phyloP scores from a whole-genome alignment of 2,797 vertebrate genomes.

The Liasis olivaceus region DNA sequence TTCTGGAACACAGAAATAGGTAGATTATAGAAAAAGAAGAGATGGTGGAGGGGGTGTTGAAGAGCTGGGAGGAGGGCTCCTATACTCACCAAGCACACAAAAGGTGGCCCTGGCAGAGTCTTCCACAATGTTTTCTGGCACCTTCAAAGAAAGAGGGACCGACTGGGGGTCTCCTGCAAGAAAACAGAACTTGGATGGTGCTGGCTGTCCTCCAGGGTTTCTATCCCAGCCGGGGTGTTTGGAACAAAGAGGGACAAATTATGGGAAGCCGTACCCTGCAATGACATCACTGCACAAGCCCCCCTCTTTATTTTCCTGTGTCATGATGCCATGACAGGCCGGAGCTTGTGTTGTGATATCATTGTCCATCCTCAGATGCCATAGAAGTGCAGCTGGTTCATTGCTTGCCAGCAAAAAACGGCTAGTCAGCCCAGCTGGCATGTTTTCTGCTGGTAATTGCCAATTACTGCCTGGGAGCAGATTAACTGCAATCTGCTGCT shows the following conservation, averaged over 20 bases:
- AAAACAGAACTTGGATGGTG: not conserved
- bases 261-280: too few relatives aligned
- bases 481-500: too few relatives aligned
- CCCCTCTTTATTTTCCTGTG: too few relatives aligned
- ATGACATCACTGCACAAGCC: too few relatives aligned
- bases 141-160: slow-evolving; percentile 65
- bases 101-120: slow-evolving; percentile 80
- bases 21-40: not conserved
- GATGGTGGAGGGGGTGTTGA: not conserved
- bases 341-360: too few relatives aligned
- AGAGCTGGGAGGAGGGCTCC: not conserved
- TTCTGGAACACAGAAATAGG: not conserved
- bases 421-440: too few relatives aligned
- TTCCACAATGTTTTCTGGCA: slow-evolving; percentile 78
- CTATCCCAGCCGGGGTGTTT: not conserved
- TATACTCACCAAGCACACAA: slow-evolving; percentile 80
- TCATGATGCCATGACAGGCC: too few relatives aligned
- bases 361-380: too few relatives aligned
- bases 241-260: not conserved
- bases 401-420: too few relatives aligned
- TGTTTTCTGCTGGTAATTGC: too few relatives aligned
- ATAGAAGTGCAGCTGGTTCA: too few relatives aligned
- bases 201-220: not conserved
- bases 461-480: too few relatives aligned
- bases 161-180: not conserved